These are phyloP conservation scores for Ramphastos sulfuratus DNA, from an alignment of 2,113 vertebrate genomes.

Conservation along the genomic window DNA sequence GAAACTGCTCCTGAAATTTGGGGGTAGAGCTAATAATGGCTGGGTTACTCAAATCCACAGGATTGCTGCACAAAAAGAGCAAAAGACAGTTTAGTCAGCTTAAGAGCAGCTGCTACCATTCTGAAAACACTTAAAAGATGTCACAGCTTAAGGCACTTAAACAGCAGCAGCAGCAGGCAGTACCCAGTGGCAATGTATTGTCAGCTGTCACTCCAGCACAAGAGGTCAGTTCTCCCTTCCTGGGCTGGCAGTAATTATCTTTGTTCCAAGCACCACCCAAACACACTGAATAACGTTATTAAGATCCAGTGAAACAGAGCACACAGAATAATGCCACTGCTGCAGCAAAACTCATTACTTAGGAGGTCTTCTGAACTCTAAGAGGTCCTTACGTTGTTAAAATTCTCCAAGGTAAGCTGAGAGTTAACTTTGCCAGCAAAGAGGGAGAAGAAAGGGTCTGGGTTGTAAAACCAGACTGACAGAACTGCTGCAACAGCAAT, in stretches of 20 bases:
- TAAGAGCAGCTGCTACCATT: not conserved
- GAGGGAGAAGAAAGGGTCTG: not conserved
- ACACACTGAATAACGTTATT: not conserved
- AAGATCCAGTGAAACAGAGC: not conserved
- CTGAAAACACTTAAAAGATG: not conserved
- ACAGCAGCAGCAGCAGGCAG: not conserved
- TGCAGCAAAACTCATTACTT: not conserved
- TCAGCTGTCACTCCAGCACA: not conserved
- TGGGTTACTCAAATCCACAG: constrained; percentile 97
- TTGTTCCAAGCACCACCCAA: not conserved
- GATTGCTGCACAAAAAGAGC: constrained; percentile 81
- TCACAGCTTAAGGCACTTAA: not conserved
- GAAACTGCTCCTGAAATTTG: constrained; percentile 97
- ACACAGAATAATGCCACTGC: not conserved
- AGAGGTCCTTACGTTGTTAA: not conserved
- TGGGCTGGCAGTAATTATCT: not conserved
- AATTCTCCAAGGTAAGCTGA: not conserved
- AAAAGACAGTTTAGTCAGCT: not conserved
- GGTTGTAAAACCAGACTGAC: not conserved
- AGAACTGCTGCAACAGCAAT: not conserved
- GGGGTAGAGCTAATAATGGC: constrained; percentile 94
- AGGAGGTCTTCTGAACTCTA: not conserved
- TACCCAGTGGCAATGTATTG: not conserved
- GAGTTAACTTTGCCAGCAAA: not conserved
- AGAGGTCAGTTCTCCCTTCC: not conserved